Evolutionary conservation across 1,140 invertebrate species (phyloP), one percentile per base, ranked within the genome.

Genomic region (Scaptomyza graminum): DNA sequence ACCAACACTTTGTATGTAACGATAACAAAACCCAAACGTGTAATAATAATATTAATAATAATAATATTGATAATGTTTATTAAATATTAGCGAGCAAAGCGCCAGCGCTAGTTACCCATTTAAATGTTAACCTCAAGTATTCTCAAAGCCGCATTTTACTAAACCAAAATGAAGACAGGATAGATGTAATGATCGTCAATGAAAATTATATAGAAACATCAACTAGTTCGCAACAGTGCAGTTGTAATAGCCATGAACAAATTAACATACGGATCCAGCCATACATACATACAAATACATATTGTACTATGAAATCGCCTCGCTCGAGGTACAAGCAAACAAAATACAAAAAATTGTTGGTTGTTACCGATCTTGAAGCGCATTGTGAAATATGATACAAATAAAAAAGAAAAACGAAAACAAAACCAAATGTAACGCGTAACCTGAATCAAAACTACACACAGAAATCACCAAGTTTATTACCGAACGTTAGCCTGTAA

Each of bases 91-190:
- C 60, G 57, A 79, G 69, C 68, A 51, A 63, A 68, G 68, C 63
- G 74, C 62, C 61, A 78, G 49, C 65, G 61, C 67, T 68, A 79
- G 64, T 68, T 75, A 78, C 70, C 82, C 74, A 72, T 66, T 78
- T 75, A 82, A 87, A 87, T 88, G 83, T 88, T 83, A 88, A 87
- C 79, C 83, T 76, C 82, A 88, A 88, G 84, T 89, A 88, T 89
- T 87, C 81, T 88, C 79, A 79, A 88, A 39, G 79, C 65, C 50
- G 84, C 83, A 88, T 88, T 88, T 88, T 83, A 88, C 76, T 77
- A 74, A 82, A 87, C 47, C 37, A 63, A 55, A 68, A 61, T 64
- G 55, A 57, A 74, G 65, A 70, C 41, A 64, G 59, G 31, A 75
- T 22, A 22, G 18, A 22, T 22, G 18, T 22, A 22, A 22, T n/a